A percentile compares a stretch with the other conserved stretches of the same genome.
phyloP scores from a whole-genome alignment of 64 coral and sea anemone species.

The Trachythela sp. region DNA sequence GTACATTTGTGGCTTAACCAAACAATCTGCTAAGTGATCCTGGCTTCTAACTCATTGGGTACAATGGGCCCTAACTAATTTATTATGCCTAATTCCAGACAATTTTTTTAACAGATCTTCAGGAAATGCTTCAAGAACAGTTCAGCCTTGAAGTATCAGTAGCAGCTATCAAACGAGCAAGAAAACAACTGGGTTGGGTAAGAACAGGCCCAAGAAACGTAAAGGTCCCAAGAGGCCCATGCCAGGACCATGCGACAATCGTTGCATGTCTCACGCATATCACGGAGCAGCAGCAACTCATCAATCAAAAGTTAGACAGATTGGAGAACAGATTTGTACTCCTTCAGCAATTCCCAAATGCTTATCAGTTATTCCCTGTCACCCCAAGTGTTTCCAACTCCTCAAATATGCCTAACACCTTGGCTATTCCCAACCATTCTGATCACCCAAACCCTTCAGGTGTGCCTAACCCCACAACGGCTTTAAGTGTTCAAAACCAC shows the following conservation, averaged over 20 bases:
- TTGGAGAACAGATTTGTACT: neutral
- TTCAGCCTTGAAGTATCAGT: neutral
- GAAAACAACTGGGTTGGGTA: neutral
- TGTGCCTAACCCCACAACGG: too few species aligned
- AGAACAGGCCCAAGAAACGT: neutral
- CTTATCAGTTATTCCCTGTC: neutral
- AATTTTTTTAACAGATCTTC: neutral
- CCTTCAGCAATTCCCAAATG: neutral
- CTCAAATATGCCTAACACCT: neutral
- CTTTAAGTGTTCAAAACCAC: neutral
- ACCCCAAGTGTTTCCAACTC: neutral
- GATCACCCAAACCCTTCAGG: too few species aligned
- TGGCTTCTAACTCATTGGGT: too few species aligned
- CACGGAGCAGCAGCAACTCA: neutral
- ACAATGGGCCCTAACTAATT: too few species aligned
- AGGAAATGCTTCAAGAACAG: neutral
- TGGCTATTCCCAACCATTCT: neutral
- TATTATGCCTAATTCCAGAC: too few species aligned
- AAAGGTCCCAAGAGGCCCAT: neutral
- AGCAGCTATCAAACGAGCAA: neutral
- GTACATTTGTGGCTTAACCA: too few species aligned
- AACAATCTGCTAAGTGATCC: too few species aligned
- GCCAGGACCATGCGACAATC: neutral
- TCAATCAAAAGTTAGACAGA: neutral
- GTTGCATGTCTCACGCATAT: neutral